Conservation (phyloP, 2,888 invertebrate species). For the Quadriops clusia region DNA sequence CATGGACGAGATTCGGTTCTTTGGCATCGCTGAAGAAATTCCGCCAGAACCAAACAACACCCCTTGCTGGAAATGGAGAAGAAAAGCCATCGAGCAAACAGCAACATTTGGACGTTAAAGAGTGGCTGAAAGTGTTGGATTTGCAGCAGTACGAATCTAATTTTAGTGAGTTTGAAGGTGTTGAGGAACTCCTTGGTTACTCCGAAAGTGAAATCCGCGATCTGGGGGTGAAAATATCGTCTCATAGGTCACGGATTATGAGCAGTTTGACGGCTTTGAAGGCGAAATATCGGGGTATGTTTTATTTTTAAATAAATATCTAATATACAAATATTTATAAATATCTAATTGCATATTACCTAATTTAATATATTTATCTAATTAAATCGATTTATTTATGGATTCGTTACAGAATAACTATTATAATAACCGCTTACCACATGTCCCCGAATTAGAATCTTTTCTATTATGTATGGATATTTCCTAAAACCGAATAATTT, state of each 20-base stretch:
- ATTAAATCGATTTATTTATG: too few species aligned
- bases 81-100: conserved; percentile 17
- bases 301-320: neutral
- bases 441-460: too few species aligned
- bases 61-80: too few species aligned
- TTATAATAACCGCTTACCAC: too few species aligned
- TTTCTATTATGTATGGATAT: too few species aligned
- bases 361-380: too few species aligned
- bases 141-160: conserved; percentile 43
- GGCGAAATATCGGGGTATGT: conserved; percentile 46
- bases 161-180: conserved; percentile 42
- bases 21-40: conserved; percentile 28
- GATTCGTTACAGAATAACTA: too few species aligned
- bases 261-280: conserved; percentile 51
- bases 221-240: conserved; percentile 49
- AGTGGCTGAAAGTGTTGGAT: conserved; percentile 50
- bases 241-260: conserved; percentile 51
- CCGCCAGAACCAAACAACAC: conserved; percentile 17
- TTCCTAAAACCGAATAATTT: too few species aligned
- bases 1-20: conserved; percentile 31
- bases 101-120: conserved; percentile 42
- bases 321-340: too few species aligned
- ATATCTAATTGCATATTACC: too few species aligned
- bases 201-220: conserved; percentile 47
- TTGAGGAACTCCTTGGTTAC: conserved; percentile 46